phyloP scores from a whole-genome alignment of 2,113 vertebrate species.

The Percina caprodes region DNA sequence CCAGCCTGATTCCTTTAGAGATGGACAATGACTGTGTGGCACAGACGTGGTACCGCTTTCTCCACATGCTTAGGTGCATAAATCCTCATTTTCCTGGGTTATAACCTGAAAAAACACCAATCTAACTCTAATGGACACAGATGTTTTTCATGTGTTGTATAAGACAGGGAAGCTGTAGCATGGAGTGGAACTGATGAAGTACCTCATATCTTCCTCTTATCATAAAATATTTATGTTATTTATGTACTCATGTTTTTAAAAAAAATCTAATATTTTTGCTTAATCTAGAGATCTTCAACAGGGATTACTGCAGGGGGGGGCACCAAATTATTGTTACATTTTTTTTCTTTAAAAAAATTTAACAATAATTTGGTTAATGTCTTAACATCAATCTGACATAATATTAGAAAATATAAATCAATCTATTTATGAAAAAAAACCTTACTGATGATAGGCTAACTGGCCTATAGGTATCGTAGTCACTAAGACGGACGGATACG shows the following conservation, averaged over 20 bases:
- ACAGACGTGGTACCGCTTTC: slow-evolving; percentile 97
- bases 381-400: too few relatives aligned
- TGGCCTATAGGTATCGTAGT: too few relatives aligned
- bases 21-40: slow-evolving; percentile 97
- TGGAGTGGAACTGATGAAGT: slow-evolving; percentile 4
- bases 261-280: too few relatives aligned
- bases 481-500: too few relatives aligned
- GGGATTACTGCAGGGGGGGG: too few relatives aligned
- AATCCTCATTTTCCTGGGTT: background rate
- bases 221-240: background rate
- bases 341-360: too few relatives aligned
- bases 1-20: slow-evolving; percentile 92
- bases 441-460: too few relatives aligned
- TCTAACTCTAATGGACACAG: background rate
- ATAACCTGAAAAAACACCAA: background rate
- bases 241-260: background rate
- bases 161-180: background rate
- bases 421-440: too few relatives aligned
- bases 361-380: too few relatives aligned
- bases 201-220: background rate
- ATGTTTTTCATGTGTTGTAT: slow-evolving; percentile 1
- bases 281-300: too few relatives aligned
- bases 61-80: slow-evolving; percentile 95
- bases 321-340: too few relatives aligned
- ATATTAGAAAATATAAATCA: too few relatives aligned